Conservation (phyloP, 2,113 vertebrate species). For the Leuciscus idus region DNA sequence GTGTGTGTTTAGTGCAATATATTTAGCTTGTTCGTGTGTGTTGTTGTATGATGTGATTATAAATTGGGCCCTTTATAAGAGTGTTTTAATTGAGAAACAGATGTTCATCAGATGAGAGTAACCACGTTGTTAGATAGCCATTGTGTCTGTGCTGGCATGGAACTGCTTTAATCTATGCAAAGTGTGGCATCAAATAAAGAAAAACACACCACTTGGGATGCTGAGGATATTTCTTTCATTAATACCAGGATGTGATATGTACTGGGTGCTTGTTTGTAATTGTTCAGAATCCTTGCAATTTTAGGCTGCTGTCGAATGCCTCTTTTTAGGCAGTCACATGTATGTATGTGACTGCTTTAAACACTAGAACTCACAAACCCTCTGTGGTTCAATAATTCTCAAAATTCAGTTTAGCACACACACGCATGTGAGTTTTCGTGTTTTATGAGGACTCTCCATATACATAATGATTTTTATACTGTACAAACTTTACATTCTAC, state of each 20-base stretch:
- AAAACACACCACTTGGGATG: conserved; percentile 17
- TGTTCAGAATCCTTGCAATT: not conserved
- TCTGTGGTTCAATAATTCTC: conserved; percentile 28
- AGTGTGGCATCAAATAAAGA: conserved; percentile 15
- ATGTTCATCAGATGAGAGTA: conserved; percentile 34
- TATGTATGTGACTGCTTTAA: not conserved
- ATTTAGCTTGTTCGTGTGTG: not conserved
- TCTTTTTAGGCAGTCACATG: not conserved
- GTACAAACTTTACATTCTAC: not conserved
- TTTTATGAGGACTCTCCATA: not conserved
- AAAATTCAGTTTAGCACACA: not conserved
- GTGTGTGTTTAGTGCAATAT: not conserved
- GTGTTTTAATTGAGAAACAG: conserved; percentile 45
- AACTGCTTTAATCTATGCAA: not conserved
- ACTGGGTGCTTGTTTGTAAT: not conserved
- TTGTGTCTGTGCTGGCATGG: not conserved
- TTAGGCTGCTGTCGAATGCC: not conserved
- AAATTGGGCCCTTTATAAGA: conserved; percentile 18
- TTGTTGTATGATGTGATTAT: conserved; percentile 21
- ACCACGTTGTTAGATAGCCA: conserved; percentile 31
- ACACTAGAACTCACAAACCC: conserved; percentile 3
- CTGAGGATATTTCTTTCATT: not conserved
- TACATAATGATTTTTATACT: not conserved
- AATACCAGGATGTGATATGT: not conserved
- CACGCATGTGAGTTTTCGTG: not conserved